Evolutionary conservation across 2,113 vertebrate genomes (phyloP).

Genomic region (Toxostoma redivivum): DNA sequence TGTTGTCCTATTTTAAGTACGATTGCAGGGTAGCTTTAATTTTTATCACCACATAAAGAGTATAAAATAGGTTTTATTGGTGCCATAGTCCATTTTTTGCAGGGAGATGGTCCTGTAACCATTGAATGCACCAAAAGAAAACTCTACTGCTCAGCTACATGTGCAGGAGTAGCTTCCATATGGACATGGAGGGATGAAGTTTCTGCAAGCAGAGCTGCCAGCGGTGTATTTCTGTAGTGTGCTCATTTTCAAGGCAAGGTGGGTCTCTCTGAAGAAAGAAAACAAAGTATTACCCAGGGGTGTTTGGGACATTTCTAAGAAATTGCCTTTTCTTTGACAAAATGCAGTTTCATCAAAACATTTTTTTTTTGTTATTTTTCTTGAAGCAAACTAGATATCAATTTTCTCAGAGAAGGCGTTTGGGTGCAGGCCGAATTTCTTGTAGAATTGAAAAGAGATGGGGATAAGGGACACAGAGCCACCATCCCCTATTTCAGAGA

Average conservation of each 20-base stretch:
- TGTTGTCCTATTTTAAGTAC: not conserved
- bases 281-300: not conserved
- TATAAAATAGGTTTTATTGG: not conserved
- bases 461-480: not conserved
- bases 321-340: not conserved
- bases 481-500: not conserved
- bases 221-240: not conserved
- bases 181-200: not conserved
- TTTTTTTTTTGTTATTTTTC: not conserved
- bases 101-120: not conserved
- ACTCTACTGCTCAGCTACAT: not conserved
- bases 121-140: not conserved
- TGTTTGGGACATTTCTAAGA: not conserved
- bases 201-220: not conserved
- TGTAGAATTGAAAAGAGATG: not conserved
- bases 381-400: not conserved
- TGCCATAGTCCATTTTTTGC: not conserved
- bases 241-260: not conserved
- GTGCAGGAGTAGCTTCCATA: not conserved
- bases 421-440: not conserved
- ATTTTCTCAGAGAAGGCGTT: not conserved
- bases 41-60: not conserved
- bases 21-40: not conserved
- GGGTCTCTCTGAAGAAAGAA: not conserved
- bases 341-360: not conserved